Percentiles rank a stretch among this genome's conserved stretches.
Conservation (phyloP, 2,797 vertebrate genomes). For the Cuniculus paca region DNA sequence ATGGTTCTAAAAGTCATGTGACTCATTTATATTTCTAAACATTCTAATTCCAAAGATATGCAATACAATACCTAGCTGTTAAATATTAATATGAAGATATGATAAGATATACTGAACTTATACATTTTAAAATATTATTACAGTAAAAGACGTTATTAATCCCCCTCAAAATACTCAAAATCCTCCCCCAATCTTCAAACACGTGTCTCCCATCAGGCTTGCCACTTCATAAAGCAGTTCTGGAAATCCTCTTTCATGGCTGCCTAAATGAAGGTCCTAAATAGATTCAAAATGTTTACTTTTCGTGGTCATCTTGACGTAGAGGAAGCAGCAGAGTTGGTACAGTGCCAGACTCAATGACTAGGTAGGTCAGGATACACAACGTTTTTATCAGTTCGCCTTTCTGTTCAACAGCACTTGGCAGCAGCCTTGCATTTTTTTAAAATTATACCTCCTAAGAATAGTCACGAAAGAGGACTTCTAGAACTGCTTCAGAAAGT, state of each 20-base stretch:
- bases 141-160: neutral
- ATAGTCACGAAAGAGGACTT: neutral
- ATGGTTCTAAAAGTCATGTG: neutral
- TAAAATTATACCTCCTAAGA: neutral
- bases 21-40: slow-evolving; percentile 7
- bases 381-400: neutral
- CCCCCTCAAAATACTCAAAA: neutral
- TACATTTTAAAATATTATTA: neutral
- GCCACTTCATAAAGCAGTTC: neutral
- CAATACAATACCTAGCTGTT: neutral
- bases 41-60: neutral
- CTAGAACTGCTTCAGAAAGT: neutral
- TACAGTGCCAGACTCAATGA: neutral
- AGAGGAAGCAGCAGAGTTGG: neutral
- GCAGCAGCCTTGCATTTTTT: neutral
- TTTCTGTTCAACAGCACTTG: neutral
- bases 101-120: neutral
- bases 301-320: neutral
- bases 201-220: neutral
- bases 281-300: neutral
- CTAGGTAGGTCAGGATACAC: neutral
- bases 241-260: neutral
- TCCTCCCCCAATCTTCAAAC: neutral
- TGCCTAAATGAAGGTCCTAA: neutral
- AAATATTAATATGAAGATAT: neutral